Evolutionary conservation across 2,888 invertebrate genomes (phyloP), one percentile per base, ranked within the genome.

Genomic region (Euzetes globulus): DNA sequence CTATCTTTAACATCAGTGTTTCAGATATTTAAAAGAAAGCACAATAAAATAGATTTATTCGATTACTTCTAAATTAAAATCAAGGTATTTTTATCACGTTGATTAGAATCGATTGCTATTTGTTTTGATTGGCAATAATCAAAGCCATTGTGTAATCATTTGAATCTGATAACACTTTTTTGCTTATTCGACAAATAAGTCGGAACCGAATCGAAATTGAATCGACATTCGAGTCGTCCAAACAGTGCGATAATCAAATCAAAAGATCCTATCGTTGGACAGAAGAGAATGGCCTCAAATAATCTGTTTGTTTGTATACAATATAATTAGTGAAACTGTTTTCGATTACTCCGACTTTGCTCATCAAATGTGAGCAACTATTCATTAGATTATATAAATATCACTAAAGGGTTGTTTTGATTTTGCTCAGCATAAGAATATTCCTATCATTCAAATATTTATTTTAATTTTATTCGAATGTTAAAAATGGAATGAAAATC

Each of bases 261-360:
- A 63, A 6, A 6, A 63, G 58, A 63, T 63, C 37, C 27, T 25
- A 63, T 63, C 63, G 11, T n/a, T 60, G 27, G 2, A 3, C 37
- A 13, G 4, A 63, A 33, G 25, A 13, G 33, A 63, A 63, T 17
- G 33, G 13, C 2, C 17, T 55, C 22, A 22, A 55, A 11, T 55
- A 55, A 9, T 25, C 4, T 55, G n/a, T 33, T 63, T 33, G 33
- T 63, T 63, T 17, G 63, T 17, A 63, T n/a, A 63, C 33, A 63
- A 63, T 63, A 33, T 33, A 63, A 63, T 63, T 63, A 63, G 29
- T 63, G 29, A 63, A 63, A 63, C 33, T 9, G 33, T 33, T 63
- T 29, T 37, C 17, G 63, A 27, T 63, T 37, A 63, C 19, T 17
- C 4, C 22, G 1, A 27, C 60, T 27, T 17, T 60, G 17, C 1